Percentiles rank a stretch among this genome's conserved stretches.
These are phyloP conservation scores for Drosophila limbata DNA, from an alignment of 2,888 invertebrate species.

Conservation along the genomic window DNA sequence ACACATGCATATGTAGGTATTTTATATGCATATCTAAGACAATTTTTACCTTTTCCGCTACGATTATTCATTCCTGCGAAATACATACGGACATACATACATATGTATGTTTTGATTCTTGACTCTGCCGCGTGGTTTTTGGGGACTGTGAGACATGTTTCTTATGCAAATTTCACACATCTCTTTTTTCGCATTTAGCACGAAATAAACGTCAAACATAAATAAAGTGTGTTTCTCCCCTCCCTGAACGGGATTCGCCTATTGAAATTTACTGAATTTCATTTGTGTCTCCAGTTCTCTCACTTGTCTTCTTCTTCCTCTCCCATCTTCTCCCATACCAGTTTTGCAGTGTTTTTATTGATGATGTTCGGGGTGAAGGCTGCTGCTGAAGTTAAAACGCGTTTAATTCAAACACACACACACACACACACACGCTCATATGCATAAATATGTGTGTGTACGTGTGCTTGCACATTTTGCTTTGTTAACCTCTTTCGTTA, in stretches of 20 bases:
- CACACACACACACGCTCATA: constrained; percentile 5
- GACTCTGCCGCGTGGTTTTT: constrained; percentile 36
- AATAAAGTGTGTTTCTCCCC: constrained; percentile 16
- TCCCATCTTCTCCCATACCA: constrained; percentile 55
- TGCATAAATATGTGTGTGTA: constrained; percentile 8
- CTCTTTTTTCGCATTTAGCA: constrained; percentile 36
- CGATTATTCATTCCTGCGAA: constrained; percentile 57
- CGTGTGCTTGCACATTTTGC: constrained; percentile 65
- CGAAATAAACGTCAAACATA: constrained; percentile 51
- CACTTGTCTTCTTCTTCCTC: constrained; percentile 49
- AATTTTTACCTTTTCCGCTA: constrained; percentile 54
- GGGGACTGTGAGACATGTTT: constrained; percentile 45
- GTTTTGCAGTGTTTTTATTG: constrained; percentile 40
- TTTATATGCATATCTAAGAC: constrained; percentile 38
- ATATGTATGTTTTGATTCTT: constrained; percentile 32
- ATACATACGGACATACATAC: constrained; percentile 13
- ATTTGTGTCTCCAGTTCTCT: constrained; percentile 36
- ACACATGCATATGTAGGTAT: constrained; percentile 16
- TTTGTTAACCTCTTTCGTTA: constrained; percentile 81
- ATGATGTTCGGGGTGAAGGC: constrained; percentile 26
- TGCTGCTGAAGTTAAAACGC: constrained; percentile 70
- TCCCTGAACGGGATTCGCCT: constrained; percentile 15
- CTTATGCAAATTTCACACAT: constrained; percentile 44
- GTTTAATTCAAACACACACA: constrained; percentile 59
- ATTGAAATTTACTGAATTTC: constrained; percentile 62